Conservation (phyloP, 2,888 invertebrate genomes). For the Protodeltote pygarga region DNA sequence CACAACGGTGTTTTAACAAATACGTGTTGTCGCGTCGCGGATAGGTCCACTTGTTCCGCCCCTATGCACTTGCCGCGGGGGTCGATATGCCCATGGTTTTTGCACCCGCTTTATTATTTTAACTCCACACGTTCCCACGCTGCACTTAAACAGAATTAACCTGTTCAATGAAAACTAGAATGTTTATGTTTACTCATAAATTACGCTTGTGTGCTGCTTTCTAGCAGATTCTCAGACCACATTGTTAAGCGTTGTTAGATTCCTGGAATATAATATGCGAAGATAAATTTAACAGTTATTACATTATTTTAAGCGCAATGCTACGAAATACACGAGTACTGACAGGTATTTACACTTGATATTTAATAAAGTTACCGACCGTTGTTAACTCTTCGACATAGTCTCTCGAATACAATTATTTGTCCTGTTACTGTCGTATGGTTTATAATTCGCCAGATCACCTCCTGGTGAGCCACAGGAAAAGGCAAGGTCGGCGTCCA, state of each 20-base stretch:
- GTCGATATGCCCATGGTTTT: conserved; percentile 77
- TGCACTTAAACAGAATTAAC: conserved; percentile 65
- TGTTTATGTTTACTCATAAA: conserved; percentile 53
- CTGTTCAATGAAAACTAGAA: conserved; percentile 63
- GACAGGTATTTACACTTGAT: no score
- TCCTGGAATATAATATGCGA: conserved; percentile 43
- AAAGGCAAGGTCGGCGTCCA: conserved; percentile 83
- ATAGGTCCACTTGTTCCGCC: conserved; percentile 83
- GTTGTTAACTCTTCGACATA: no score
- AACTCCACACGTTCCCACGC: conserved; percentile 77
- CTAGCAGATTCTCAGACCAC: conserved; percentile 38
- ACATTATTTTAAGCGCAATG: no score
- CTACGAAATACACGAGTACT: no score
- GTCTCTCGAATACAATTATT: no score
- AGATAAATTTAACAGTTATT: conserved; percentile 7
- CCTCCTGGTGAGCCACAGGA: conserved; percentile 69
- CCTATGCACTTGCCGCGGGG: conserved; percentile 82
- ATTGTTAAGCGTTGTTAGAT: conserved; percentile 32
- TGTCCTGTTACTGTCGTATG: conserved; percentile 6
- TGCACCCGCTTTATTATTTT: conserved; percentile 76
- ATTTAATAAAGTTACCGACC: no score
- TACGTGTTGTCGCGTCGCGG: conserved; percentile 40
- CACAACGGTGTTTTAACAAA: conserved; percentile 25
- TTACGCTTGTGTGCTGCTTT: conserved; percentile 34
- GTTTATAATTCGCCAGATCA: conserved; percentile 53